Conservation (phyloP, 2,113 vertebrate genomes). For the Diadophis punctatus region DNA sequence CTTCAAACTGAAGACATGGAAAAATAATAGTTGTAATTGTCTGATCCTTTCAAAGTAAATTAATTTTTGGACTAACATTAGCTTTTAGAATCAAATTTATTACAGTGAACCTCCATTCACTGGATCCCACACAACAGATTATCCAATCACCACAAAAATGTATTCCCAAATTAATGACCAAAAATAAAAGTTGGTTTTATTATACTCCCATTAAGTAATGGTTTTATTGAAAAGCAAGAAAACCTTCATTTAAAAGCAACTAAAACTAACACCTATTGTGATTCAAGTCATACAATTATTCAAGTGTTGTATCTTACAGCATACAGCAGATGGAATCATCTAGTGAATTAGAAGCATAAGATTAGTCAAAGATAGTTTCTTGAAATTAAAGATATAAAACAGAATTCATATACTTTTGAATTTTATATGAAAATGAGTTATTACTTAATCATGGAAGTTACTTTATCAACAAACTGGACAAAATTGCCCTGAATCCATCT, state of each 20-base stretch:
- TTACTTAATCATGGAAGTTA: background rate
- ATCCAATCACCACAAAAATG: background rate
- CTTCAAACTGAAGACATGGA: slow-evolving; percentile 71
- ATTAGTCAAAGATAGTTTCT: background rate
- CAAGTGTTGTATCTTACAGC: background rate
- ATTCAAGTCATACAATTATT: background rate
- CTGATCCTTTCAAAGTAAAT: slow-evolving; percentile 4
- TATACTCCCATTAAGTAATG: background rate
- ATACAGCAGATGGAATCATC: background rate
- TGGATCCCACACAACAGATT: background rate
- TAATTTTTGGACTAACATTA: background rate
- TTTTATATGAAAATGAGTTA: background rate
- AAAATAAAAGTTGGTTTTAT: background rate
- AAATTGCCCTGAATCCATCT: background rate
- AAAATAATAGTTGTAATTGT: slow-evolving; percentile 8
- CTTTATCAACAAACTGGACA: background rate
- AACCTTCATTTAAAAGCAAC: background rate
- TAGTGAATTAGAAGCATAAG: background rate
- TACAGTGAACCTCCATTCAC: background rate
- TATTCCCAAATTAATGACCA: background rate
- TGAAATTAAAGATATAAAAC: background rate
- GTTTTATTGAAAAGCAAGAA: background rate
- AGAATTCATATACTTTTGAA: background rate
- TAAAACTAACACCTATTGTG: background rate
- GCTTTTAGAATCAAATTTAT: background rate